Evolutionary conservation across 2,113 vertebrate species (phyloP).

Genomic region (Phaetusa simplex): DNA sequence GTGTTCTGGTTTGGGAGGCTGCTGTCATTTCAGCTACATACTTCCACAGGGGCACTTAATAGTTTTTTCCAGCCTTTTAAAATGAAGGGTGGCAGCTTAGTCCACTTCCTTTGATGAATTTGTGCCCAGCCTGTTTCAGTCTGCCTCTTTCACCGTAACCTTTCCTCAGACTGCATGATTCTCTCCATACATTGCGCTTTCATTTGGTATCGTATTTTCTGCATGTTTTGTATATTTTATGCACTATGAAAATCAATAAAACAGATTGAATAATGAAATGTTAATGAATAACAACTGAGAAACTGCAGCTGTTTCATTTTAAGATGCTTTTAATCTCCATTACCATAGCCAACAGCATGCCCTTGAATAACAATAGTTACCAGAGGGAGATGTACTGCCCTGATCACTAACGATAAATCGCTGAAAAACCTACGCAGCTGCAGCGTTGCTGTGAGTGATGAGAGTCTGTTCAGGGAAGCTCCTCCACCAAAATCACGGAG

Average conservation of each 20-base stretch:
- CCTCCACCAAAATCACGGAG: neutral
- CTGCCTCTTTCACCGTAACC: neutral
- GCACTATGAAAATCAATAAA: constrained; percentile 43
- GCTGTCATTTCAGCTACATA: neutral
- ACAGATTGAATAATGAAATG: constrained; percentile 11
- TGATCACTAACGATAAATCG: neutral
- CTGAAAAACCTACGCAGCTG: neutral
- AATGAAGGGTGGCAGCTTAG: neutral
- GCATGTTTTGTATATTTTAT: constrained; percentile 1
- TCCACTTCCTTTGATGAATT: neutral
- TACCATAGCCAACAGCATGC: neutral
- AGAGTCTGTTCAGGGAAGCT: neutral
- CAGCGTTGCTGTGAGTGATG: neutral
- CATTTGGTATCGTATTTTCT: neutral
- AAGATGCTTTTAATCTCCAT: constrained; percentile 33
- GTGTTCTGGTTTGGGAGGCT: neutral
- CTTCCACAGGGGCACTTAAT: neutral
- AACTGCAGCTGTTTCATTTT: constrained; percentile 17
- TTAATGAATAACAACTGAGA: constrained; percentile 34
- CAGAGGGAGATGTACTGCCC: neutral
- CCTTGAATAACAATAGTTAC: neutral
- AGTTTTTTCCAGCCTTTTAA: neutral
- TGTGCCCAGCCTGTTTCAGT: neutral
- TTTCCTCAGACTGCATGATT: neutral
- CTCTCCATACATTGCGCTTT: neutral